A percentile compares a stretch with the other conserved stretches of the same genome.
These are phyloP conservation scores for Bambusicola thoracicus DNA, from an alignment of 2,113 vertebrate species.

Conservation along the genomic window DNA sequence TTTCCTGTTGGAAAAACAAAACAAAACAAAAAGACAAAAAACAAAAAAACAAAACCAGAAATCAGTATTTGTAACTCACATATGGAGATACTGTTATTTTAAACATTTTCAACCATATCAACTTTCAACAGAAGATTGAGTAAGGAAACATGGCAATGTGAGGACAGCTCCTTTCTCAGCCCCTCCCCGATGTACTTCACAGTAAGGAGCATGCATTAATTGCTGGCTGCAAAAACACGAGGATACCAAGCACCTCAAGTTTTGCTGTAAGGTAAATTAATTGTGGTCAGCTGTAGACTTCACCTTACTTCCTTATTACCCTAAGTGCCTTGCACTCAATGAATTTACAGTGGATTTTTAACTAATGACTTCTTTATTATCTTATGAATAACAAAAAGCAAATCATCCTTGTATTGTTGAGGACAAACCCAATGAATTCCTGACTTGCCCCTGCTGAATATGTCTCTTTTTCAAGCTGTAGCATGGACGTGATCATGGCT, in stretches of 20 bases:
- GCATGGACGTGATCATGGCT: not conserved
- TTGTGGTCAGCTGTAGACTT: not conserved
- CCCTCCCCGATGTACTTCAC: fast-evolving
- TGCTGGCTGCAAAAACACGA: not conserved
- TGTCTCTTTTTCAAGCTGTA: not conserved
- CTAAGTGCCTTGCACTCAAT: not conserved
- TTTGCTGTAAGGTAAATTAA: not conserved
- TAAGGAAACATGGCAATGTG: not conserved
- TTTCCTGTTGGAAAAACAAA: not conserved
- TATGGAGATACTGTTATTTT: not conserved
- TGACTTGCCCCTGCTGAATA: not conserved
- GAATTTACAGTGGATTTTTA: slow-evolving; percentile 9
- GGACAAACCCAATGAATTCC: not conserved
- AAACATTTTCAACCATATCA: not conserved
- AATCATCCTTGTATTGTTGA: not conserved
- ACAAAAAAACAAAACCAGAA: not conserved
- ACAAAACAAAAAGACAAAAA: not conserved
- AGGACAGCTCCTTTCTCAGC: not conserved
- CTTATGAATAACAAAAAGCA: not conserved
- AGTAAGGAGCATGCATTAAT: not conserved
- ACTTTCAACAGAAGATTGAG: not conserved
- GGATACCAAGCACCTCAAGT: not conserved
- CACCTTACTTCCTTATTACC: not conserved
- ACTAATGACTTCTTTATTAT: not conserved
- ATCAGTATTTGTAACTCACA: not conserved